These are phyloP conservation scores for Syngnathus rostellatus DNA, from an alignment of 2,797 vertebrate species.

Conservation along the genomic window DNA sequence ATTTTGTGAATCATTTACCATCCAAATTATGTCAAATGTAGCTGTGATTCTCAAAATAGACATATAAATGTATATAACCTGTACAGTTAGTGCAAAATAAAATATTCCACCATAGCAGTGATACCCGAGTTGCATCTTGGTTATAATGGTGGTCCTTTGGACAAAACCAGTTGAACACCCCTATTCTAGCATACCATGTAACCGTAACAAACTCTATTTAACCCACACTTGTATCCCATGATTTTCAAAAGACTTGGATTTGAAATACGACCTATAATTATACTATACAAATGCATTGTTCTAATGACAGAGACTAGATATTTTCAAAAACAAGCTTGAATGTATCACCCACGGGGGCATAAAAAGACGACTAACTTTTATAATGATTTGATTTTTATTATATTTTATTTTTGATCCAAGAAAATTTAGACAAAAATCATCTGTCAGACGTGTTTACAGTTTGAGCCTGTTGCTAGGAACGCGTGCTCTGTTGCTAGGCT, in stretches of 20 bases:
- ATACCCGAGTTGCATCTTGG: too few relatives aligned
- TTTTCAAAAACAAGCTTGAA: neutral
- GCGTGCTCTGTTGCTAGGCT: conserved; percentile 46
- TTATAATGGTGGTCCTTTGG: too few relatives aligned
- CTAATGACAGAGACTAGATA: neutral
- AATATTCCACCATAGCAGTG: too few relatives aligned
- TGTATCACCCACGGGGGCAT: neutral
- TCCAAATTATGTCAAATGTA: too few relatives aligned
- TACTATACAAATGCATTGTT: neutral
- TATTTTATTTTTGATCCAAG: neutral
- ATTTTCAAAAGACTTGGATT: neutral
- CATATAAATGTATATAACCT: too few relatives aligned
- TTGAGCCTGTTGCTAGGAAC: conserved; percentile 46
- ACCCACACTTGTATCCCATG: neutral
- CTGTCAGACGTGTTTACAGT: conserved; percentile 21
- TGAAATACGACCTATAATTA: neutral
- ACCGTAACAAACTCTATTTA: neutral
- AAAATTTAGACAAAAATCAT: neutral
- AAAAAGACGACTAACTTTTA: neutral
- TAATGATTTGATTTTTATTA: too few relatives aligned
- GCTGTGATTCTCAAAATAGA: too few relatives aligned
- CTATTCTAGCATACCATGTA: too few relatives aligned
- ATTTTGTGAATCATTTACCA: too few relatives aligned
- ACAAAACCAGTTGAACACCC: too few relatives aligned
- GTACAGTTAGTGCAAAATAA: too few relatives aligned